These are phyloP conservation scores for Lordiphosa stackelbergi DNA, from an alignment of 1,140 invertebrate species.

Conservation along the genomic window DNA sequence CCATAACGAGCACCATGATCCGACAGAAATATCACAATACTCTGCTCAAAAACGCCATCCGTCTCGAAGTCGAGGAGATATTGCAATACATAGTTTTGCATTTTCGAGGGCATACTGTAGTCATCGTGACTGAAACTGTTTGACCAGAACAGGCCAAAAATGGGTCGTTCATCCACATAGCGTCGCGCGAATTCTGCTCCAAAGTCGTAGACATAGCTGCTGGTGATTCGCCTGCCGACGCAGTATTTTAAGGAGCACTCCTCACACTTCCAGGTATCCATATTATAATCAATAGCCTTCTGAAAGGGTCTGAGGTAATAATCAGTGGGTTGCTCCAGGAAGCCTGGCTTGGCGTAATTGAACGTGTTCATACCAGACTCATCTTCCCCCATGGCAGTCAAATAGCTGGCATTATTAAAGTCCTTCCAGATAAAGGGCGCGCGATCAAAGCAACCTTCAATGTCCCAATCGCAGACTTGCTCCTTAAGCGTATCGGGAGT, in stretches of 20 bases:
- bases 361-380: constrained; percentile 85
- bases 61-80: constrained; percentile 81
- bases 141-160: constrained; percentile 89
- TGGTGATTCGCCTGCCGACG: constrained; percentile 79
- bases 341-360: constrained; percentile 88
- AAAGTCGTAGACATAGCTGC: constrained; percentile 80
- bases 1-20: constrained; percentile 96
- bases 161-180: constrained; percentile 68
- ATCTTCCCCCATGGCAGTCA: constrained; percentile 89
- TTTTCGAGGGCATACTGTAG: constrained; percentile 80
- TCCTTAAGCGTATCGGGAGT: constrained; percentile 76
- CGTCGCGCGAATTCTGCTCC: constrained; percentile 79
- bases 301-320: constrained; percentile 88
- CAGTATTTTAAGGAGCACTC: constrained; percentile 70
- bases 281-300: constrained; percentile 78
- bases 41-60: constrained; percentile 81
- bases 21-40: constrained; percentile 88
- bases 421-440: constrained; percentile 90
- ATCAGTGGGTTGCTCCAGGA: constrained; percentile 87
- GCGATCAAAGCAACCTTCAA: constrained; percentile 78
- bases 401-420: constrained; percentile 83
- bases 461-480: constrained; percentile 78
- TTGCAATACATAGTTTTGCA: constrained; percentile 80
- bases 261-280: constrained; percentile 29
- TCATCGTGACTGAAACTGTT: constrained; percentile 87